phyloP scores from a whole-genome alignment of 1,140 invertebrate genomes.

The Aphis craccivora region DNA sequence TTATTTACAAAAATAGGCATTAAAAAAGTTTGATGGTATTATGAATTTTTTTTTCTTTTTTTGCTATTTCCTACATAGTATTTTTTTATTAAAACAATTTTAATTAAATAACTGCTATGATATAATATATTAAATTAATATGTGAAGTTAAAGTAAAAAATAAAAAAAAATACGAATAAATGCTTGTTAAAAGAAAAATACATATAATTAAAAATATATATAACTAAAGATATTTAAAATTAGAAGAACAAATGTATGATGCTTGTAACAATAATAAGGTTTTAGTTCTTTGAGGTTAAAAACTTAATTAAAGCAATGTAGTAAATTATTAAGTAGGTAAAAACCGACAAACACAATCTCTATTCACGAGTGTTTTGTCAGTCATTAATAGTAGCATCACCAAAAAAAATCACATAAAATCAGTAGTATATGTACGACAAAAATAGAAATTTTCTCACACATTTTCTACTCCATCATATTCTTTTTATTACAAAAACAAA shows the following conservation, averaged over 20 bases:
- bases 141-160: slow-evolving; percentile 43
- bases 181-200: slow-evolving; percentile 42
- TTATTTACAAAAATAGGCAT: slow-evolving; percentile 54
- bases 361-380: not conserved
- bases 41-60: slow-evolving; percentile 8
- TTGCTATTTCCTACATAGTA: not conserved
- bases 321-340: slow-evolving; percentile 50
- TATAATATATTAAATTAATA: slow-evolving; percentile 42
- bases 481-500: slow-evolving; percentile 24
- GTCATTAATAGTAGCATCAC: slow-evolving; percentile 51
- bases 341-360: slow-evolving; percentile 1
- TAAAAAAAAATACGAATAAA: slow-evolving; percentile 6
- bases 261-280: slow-evolving; percentile 30
- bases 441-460: not conserved
- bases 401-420: slow-evolving; percentile 48
- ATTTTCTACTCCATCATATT: slow-evolving; percentile 4
- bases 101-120: slow-evolving; percentile 15
- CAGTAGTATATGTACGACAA: not conserved
- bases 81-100: not conserved
- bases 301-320: slow-evolving; percentile 53
- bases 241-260: slow-evolving; percentile 32
- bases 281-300: slow-evolving; percentile 53
- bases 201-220: slow-evolving; percentile 25
- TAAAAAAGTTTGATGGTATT: not conserved
- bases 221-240: slow-evolving; percentile 42